Evolutionary conservation across 2,113 vertebrate genomes (phyloP).

Genomic region (Agelaius phoeniceus): DNA sequence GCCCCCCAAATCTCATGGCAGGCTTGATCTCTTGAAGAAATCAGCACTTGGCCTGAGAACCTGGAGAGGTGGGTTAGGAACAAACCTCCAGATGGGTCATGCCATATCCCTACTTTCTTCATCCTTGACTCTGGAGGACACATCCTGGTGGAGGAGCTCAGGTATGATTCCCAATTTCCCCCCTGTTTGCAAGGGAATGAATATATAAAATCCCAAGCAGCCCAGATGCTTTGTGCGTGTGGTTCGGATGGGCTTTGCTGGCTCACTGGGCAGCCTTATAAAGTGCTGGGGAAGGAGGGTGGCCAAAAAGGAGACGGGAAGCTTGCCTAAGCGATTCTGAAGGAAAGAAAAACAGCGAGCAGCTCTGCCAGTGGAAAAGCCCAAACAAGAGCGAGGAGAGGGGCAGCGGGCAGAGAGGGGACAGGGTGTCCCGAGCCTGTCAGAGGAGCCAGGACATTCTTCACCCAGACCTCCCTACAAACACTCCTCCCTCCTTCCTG

Average conservation of each 20-base stretch:
- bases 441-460: background rate
- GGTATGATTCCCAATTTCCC: background rate
- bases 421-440: background rate
- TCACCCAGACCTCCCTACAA: background rate
- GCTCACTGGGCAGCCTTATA: background rate
- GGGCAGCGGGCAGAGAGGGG: background rate
- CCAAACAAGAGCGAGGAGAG: background rate
- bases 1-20: fast-evolving
- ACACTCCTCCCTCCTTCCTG: background rate
- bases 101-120: background rate
- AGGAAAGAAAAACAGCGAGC: background rate
- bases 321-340: background rate
- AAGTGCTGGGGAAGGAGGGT: background rate
- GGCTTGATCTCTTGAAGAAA: background rate
- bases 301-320: background rate
- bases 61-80: background rate
- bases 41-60: background rate
- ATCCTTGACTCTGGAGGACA: background rate
- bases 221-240: background rate
- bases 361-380: background rate
- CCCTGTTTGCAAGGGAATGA: background rate
- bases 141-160: background rate
- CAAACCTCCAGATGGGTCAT: background rate
- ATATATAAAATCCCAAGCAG: background rate
- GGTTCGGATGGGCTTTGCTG: background rate